Evolutionary conservation across 2,888 invertebrate species (phyloP).

Genomic region (Nasonia oneida): DNA sequence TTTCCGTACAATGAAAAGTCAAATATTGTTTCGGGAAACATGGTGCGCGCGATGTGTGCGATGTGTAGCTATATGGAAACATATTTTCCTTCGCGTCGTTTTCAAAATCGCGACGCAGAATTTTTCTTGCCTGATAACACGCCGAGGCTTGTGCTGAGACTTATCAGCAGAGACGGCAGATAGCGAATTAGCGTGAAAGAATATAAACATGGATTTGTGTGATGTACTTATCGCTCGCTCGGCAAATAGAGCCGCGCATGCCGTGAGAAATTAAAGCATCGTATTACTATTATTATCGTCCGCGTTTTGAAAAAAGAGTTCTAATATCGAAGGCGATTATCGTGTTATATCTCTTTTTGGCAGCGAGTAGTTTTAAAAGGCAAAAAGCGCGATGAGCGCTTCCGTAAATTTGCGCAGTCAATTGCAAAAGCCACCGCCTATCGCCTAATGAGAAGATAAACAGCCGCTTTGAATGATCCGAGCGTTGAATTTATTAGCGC

Average conservation of each 20-base stretch:
- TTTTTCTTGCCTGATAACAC: background rate
- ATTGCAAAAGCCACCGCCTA: too few relatives aligned
- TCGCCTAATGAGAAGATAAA: too few relatives aligned
- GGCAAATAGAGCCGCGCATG: background rate
- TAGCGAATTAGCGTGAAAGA: constrained; percentile 17
- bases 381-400: background rate
- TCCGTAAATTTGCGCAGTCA: background rate
- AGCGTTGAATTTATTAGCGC: too few relatives aligned
- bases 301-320: background rate
- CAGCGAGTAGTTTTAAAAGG: too few relatives aligned
- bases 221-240: background rate
- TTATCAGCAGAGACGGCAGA: background rate
- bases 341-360: too few relatives aligned
- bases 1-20: background rate
- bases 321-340: too few relatives aligned
- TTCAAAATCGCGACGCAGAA: background rate
- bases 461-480: too few relatives aligned
- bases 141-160: background rate
- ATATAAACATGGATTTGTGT: background rate
- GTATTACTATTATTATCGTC: background rate
- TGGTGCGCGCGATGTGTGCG: background rate
- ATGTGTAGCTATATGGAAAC: background rate
- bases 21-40: constrained; percentile 15
- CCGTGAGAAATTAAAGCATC: background rate
- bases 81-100: background rate